Evolutionary conservation across 2,888 invertebrate species (phyloP).

Genomic region (Microchrysa polita): DNA sequence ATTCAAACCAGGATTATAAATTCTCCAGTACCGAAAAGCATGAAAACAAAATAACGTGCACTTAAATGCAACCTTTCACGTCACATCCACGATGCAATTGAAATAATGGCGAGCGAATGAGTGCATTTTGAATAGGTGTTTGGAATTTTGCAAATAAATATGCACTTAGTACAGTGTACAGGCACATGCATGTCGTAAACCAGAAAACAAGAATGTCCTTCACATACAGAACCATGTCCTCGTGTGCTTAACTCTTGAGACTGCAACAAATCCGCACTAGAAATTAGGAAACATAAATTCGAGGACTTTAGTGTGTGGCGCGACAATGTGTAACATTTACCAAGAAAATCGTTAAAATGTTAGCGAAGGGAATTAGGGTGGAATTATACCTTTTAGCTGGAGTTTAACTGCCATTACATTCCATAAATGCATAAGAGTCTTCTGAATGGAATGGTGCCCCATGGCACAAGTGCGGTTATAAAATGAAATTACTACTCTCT

Average conservation of each 20-base stretch:
- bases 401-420: too few species aligned
- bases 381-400: too few species aligned
- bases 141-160: conserved; percentile 27
- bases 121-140: conserved; percentile 17
- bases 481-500: too few species aligned
- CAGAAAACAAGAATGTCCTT: not conserved
- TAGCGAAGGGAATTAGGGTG: too few species aligned
- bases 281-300: not conserved
- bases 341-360: too few species aligned
- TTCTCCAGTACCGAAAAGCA: conserved; percentile 32
- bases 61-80: conserved; percentile 10
- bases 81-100: conserved; percentile 19
- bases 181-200: not conserved
- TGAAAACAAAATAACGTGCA: conserved; percentile 30
- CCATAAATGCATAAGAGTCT: too few species aligned
- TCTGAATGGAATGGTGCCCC: too few species aligned
- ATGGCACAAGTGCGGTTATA: too few species aligned
- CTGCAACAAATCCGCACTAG: not conserved
- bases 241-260: not conserved
- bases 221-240: not conserved
- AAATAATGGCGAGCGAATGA: conserved; percentile 7
- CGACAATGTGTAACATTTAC: too few species aligned
- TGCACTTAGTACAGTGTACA: not conserved
- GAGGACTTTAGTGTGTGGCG: too few species aligned
- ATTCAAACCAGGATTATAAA: conserved; percentile 26